A percentile compares a stretch with the other conserved stretches of the same genome.
Conservation (phyloP, 2,113 vertebrate species). For the Baryphthengus martii region DNA sequence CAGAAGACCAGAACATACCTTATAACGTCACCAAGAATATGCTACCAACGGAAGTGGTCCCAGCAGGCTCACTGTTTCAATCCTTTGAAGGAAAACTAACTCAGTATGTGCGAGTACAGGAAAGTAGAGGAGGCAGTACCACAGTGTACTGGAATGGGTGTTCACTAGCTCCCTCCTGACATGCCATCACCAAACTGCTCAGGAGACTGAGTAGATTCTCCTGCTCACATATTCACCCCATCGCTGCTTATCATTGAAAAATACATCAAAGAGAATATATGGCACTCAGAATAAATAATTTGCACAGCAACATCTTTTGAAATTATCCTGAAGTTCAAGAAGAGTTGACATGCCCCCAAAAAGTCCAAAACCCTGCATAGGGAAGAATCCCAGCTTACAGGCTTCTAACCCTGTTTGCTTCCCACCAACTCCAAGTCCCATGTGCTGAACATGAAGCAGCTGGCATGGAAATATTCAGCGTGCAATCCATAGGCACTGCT, state of each 20-base stretch:
- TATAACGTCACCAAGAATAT: not conserved
- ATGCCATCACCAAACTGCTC: not conserved
- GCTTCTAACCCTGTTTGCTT: not conserved
- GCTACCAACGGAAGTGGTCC: not conserved
- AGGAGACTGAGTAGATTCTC: not conserved
- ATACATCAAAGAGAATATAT: not conserved
- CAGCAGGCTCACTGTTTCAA: not conserved
- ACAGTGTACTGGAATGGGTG: not conserved
- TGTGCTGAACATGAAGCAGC: not conserved
- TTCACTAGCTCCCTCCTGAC: not conserved
- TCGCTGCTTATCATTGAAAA: not conserved
- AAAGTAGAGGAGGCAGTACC: not conserved
- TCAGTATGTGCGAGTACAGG: not conserved
- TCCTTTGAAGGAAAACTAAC: not conserved
- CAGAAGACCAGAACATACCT: not conserved
- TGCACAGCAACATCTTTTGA: not conserved
- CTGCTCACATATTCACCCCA: not conserved
- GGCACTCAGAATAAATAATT: not conserved
- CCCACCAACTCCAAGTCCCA: not conserved
- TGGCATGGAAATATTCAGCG: not conserved
- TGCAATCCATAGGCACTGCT: not conserved
- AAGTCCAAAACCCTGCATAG: not conserved
- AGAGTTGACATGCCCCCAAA: not conserved
- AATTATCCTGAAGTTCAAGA: not conserved
- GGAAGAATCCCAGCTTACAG: not conserved